Conservation (phyloP, 2,113 vertebrate species). For the Gallinago paraguaiae region DNA sequence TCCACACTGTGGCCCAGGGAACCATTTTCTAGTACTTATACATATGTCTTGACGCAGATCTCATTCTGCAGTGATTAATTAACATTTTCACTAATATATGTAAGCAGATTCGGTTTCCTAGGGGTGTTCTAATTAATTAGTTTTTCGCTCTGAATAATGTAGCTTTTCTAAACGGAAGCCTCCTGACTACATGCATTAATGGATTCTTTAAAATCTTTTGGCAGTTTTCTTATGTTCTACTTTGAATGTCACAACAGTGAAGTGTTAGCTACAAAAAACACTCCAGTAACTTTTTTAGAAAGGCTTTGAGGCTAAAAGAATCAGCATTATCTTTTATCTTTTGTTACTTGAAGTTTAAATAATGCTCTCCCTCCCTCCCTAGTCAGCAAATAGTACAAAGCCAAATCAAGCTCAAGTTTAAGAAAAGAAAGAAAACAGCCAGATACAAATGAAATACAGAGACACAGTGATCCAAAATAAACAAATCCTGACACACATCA, state of each 20-base stretch:
- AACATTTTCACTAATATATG: conserved; percentile 75
- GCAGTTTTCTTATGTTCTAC: conserved; percentile 68
- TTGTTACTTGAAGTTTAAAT: conserved; percentile 61
- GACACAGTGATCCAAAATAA: conserved; percentile 54
- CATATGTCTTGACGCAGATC: conserved; percentile 47
- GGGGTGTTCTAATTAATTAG: conserved; percentile 80
- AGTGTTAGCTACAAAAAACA: conserved; percentile 61
- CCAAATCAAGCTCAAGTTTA: conserved; percentile 58
- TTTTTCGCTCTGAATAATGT: conserved; percentile 77
- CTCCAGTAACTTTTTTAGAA: conserved; percentile 55
- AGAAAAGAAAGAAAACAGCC: conserved; percentile 54
- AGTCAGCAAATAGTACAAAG: conserved; percentile 64
- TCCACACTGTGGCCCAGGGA: neutral
- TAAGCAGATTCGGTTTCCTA: conserved; percentile 75
- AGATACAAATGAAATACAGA: conserved; percentile 58
- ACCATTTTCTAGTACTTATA: neutral
- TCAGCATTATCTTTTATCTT: conserved; percentile 63
- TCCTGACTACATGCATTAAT: conserved; percentile 73
- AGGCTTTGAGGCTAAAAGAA: conserved; percentile 53
- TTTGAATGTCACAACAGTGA: conserved; percentile 68
- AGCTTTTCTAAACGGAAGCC: conserved; percentile 71
- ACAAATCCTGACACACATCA: conserved; percentile 61
- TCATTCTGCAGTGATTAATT: conserved; percentile 79
- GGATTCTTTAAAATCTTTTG: conserved; percentile 72
- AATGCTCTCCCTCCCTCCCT: conserved; percentile 1